Evolutionary conservation across 2,888 invertebrate genomes (phyloP), one percentile per base, ranked within the genome.

Genomic region (Bimastos eiseni): DNA sequence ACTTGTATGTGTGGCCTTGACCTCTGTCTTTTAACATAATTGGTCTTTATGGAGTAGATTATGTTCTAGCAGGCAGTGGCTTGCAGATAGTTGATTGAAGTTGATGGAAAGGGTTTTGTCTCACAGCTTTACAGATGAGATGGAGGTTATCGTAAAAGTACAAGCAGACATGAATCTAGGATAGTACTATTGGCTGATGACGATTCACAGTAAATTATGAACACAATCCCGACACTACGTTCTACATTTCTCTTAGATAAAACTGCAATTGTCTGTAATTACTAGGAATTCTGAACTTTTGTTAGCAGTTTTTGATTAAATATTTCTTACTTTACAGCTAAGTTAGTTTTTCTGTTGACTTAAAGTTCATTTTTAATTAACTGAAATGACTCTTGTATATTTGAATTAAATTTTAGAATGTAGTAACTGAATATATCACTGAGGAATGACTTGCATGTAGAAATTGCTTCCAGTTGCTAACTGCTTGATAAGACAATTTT

Each of bases 381-480:
- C n/a, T 70, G 11, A 70, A 70, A 70, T 30, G 30, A 70, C 70
- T 49, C 24, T 49, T 70, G n/a, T n/a, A 70, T 70, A 70, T 70
- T 70, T 70, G 30, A 70, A 17, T 70, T 6, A 70, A 55, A n/a
- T 70, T n/a, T 70, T 70, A n/a, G 70, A n/a, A 30, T 70, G 70
- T 70, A n/a, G n/a, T 8, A 70, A n/a, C n/a, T 30, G 70, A 70
- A 70, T 70, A 55, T 70, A n/a, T n/a, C 70, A n/a, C 30, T 70
- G 70, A 70, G 6, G 70, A 70, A 70, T 0, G 30, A 70, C 11
- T 70, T 70, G n/a, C 11, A n/a, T 70, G n/a, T 70, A n/a, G 70
- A 70, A 70, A 70, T 70, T 70, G 70, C 70, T 70, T 70, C 70
- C 70, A 70, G n/a, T n/a, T n/a, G 70, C n/a, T n/a, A 70, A 70